A percentile compares a stretch with the other conserved stretches of the same genome.
Evolutionary conservation across 2,888 invertebrate species (phyloP).

Genomic region (Megalurothrips usitatus): DNA sequence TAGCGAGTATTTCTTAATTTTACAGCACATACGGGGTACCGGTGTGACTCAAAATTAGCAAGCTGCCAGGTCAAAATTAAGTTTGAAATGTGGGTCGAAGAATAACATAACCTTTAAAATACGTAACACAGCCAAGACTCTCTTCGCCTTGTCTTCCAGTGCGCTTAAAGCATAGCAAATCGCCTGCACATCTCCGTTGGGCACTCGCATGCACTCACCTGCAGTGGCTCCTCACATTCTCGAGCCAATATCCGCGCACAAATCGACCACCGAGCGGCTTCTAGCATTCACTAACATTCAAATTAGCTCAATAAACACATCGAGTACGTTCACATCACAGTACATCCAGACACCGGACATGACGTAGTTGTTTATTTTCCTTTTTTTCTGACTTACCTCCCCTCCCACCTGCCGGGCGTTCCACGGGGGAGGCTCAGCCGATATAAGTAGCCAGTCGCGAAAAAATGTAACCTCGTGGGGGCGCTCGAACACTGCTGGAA

Average conservation of each 20-base stretch:
- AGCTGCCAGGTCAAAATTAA: neutral
- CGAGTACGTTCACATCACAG: slow-evolving; percentile 13
- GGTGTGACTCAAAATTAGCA: too few species aligned
- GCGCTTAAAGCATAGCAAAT: neutral
- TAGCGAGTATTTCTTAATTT: too few species aligned
- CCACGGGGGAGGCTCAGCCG: too few species aligned
- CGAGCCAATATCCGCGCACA: neutral
- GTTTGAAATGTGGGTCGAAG: neutral
- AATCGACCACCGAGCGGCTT: neutral
- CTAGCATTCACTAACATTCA: neutral
- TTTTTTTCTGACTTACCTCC: slow-evolving; percentile 7
- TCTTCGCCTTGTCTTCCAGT: neutral
- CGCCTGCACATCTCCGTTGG: neutral
- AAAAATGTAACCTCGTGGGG: neutral
- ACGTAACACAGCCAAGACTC: neutral
- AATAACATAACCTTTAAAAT: slow-evolving; percentile 18
- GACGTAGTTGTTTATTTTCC: slow-evolving; percentile 25
- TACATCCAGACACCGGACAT: slow-evolving; percentile 15
- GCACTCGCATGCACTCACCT: neutral
- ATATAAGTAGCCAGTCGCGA: too few species aligned
- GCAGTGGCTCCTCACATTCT: neutral
- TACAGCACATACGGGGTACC: too few species aligned
- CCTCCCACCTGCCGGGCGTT: neutral
- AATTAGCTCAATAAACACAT: slow-evolving; percentile 18
- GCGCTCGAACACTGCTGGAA: neutral